Evolutionary conservation across 1,140 invertebrate species (phyloP).

Genomic region (Ladona fulva): DNA sequence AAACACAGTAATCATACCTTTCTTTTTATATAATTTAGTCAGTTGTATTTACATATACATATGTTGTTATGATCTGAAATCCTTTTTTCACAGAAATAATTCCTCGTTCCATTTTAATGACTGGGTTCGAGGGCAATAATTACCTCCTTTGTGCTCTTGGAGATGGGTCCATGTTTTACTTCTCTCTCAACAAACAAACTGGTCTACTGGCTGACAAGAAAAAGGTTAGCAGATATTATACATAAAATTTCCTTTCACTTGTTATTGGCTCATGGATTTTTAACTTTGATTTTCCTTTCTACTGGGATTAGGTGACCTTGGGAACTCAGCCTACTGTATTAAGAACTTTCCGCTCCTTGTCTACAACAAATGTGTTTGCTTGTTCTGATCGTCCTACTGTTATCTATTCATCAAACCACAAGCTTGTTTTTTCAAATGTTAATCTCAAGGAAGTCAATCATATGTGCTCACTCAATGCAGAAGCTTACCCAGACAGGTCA

Average conservation of each 20-base stretch:
- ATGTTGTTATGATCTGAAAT: no score
- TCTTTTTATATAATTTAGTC: no score
- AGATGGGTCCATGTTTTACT: slow-evolving; percentile 97
- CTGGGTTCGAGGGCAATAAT: slow-evolving; percentile 84
- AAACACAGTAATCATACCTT: no score
- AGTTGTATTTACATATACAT: no score
- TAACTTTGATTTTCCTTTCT: slow-evolving; percentile 14
- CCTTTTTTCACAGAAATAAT: slow-evolving; percentile 87
- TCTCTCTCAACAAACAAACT: slow-evolving; percentile 63
- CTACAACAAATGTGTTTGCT: slow-evolving; percentile 95
- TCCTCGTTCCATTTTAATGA: slow-evolving; percentile 88
- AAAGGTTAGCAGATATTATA: slow-evolving; percentile 43
- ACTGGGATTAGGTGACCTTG: slow-evolving; percentile 57
- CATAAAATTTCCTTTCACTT: neutral
- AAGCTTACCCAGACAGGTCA: slow-evolving; percentile 84
- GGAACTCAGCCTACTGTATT: slow-evolving; percentile 95
- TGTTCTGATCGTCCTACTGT: slow-evolving; percentile 97
- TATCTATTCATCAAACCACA: slow-evolving; percentile 98
- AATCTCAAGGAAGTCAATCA: slow-evolving; percentile 97
- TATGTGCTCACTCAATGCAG: slow-evolving; percentile 94
- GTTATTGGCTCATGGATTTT: neutral
- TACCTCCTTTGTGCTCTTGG: slow-evolving; percentile 90
- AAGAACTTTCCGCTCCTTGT: slow-evolving; percentile 80
- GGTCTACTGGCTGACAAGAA: slow-evolving; percentile 73
- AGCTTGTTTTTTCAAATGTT: slow-evolving; percentile 98